These are phyloP conservation scores for Heteronetta atricapilla DNA, from an alignment of 2,113 vertebrate genomes.

Conservation along the genomic window DNA sequence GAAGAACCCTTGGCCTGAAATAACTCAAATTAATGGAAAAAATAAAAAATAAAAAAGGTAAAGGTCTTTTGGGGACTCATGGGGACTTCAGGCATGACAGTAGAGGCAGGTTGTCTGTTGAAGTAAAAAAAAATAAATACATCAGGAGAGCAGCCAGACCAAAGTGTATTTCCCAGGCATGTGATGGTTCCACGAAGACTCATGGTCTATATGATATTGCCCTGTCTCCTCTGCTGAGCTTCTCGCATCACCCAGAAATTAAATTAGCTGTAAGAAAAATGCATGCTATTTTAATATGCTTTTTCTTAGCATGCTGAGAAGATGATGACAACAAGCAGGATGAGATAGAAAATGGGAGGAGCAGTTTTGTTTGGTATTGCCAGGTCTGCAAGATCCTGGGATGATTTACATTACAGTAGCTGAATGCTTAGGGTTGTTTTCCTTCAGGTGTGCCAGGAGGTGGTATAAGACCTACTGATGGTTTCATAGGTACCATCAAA, in stretches of 20 bases:
- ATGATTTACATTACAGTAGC: neutral
- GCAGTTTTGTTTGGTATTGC: neutral
- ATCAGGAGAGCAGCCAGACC: neutral
- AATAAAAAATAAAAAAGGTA: neutral
- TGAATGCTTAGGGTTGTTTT: constrained; percentile 49
- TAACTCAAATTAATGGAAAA: neutral
- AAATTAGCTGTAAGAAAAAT: neutral
- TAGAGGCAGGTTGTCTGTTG: neutral
- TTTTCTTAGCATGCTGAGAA: neutral
- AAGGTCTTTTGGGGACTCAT: neutral
- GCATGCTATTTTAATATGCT: neutral
- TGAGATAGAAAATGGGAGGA: neutral
- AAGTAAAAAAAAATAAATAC: neutral
- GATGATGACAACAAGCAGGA: neutral
- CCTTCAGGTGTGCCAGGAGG: constrained; percentile 21
- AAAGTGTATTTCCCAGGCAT: neutral
- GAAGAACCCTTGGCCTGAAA: neutral
- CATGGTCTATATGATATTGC: neutral
- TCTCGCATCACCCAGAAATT: neutral
- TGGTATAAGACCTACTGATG: neutral
- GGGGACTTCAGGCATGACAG: neutral
- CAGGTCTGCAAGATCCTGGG: neutral
- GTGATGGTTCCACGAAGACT: neutral
- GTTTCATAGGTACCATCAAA: constrained; percentile 20
- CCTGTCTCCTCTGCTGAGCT: neutral